Evolutionary conservation across 2,113 vertebrate species (phyloP), one percentile per base, ranked within the genome.

Genomic region (Ploceus nigricollis): DNA sequence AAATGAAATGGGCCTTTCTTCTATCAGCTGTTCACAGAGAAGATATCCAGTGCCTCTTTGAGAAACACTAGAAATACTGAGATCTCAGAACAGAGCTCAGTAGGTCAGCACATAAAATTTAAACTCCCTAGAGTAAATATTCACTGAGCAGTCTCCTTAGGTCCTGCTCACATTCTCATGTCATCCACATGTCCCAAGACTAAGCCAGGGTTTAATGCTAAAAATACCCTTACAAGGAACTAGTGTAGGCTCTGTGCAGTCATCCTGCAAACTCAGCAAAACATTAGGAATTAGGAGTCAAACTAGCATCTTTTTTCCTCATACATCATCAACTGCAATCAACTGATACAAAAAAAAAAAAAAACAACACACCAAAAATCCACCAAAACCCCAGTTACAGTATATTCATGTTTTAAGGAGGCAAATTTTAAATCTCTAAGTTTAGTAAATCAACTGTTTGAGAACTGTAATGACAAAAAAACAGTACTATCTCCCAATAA

Each of bases 1-100:
- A 93, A 79, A 94, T 87, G 33, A 93, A 96, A 91, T 21, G 61
- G 65, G 80, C 81, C 93, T 95, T 92, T 95, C 91, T 94, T 92
- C 87, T 64, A 64, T 95, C 94, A 94, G 95, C 89, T 94, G 93
- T 90, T 96, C 91, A 78, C 81, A 50, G 89, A 68, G 39, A 22
- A 94, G 65, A 91, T 57, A 86, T 11, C 31, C 71, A 56, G 35
- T 22, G 83, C 60, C 65, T 84, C 84, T 89, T 39, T 68, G 73
- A 68, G 73, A 94, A 94, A 71, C 40, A n/a, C 8, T 81, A 80
- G 69, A 78, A 88, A 70, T 53, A 76, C 28, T 39, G 77, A 87
- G 77, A 89, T 79, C 61, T 73, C 75, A 33, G 37, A 72, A 51
- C 33, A 72, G 28, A 76, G 22, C 45, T 2, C 61, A 83, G 23